Base-by-base conservation (phyloP, 2,797 vertebrate genomes). In the Pseudochromis fuscus region DNA sequence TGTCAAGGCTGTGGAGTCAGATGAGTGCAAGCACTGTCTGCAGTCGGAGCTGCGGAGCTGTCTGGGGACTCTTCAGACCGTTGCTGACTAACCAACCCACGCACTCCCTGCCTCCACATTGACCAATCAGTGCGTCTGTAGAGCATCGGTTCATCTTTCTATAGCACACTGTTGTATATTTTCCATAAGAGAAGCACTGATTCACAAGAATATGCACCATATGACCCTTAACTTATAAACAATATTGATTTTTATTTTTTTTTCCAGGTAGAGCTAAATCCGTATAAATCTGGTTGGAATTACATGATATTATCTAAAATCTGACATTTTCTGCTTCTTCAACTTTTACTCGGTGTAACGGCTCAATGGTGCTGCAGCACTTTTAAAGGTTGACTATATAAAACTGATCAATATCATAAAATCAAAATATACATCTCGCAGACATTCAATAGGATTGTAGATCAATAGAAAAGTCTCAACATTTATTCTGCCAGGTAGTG, bases 1-100 rank as follows among this genome's bases (percentile, higher is more conserved):
- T 66, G 75, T 72, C 75, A 60, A 51, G 53, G 52, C 66, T 46
- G 64, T 30, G 49, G 65, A 73, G 82, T 85, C 64, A 69, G 71
- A 80, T 16, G 48, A 77, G 73, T 35, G 60, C 45, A 28, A 38
- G 71, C 59, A 78, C 69, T 49, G 65, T 80, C 63, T 83, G 61
- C 45, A 82, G 67, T 70, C 69, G n/a, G 72, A 77, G 63, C 62
- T 66, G 23, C n/a, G 50, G 63, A 76, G 57, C 72, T 28, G 75
- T 83, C 68, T 53, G 24, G 46, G 61, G 73, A 75, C 24, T 62
- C 70, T 38, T 62, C 40, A 52, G 59, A 63, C 56, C 30, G 50
- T 51, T 46, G 58, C 61, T 9, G 4, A 71, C 40, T 2, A 67
- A 63, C 49, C 49, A 30, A 31, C 59, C 42, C 63, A 67, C 50